Evolutionary conservation across 2,113 vertebrate species (phyloP).

Genomic region (Hypocryptadius cinnamomeus): DNA sequence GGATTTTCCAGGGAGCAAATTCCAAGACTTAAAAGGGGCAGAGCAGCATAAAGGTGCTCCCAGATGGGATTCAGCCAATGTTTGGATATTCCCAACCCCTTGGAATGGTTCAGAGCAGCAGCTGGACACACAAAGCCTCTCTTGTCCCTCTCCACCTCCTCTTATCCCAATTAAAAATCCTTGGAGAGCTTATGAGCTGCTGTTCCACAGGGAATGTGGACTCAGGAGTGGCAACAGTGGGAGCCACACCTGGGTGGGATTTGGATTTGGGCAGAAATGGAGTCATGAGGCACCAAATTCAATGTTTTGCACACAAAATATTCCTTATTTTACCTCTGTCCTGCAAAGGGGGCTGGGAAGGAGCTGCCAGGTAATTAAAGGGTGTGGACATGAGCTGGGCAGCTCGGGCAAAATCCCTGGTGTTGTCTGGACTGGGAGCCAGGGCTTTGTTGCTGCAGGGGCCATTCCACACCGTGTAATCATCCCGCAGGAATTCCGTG

Average conservation of each 20-base stretch:
- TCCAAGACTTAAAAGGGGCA: not conserved
- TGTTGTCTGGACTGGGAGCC: constrained; percentile 80
- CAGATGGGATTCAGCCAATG: not conserved
- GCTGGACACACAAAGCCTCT: not conserved
- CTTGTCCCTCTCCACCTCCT: not conserved
- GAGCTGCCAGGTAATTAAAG: constrained; percentile 49
- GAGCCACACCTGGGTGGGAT: not conserved
- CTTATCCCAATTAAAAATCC: not conserved
- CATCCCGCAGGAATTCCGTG: constrained; percentile 70
- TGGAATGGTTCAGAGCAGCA: not conserved
- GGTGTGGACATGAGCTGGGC: constrained; percentile 84
- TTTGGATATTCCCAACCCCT: not conserved
- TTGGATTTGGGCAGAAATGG: not conserved
- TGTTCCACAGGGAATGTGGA: not conserved
- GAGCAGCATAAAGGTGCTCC: not conserved
- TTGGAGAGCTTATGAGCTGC: not conserved
- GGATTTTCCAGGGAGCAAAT: not conserved
- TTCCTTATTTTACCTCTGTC: constrained; percentile 65
- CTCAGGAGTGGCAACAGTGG: not conserved
- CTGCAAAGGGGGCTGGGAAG: not conserved
- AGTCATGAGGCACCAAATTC: not conserved
- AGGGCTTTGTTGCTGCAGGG: constrained; percentile 72
- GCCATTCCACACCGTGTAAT: constrained; percentile 79
- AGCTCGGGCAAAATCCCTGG: constrained; percentile 77
- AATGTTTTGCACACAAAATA: not conserved